Conservation (phyloP, 2,113 vertebrate species). For the Rhinoptilus africanus region DNA sequence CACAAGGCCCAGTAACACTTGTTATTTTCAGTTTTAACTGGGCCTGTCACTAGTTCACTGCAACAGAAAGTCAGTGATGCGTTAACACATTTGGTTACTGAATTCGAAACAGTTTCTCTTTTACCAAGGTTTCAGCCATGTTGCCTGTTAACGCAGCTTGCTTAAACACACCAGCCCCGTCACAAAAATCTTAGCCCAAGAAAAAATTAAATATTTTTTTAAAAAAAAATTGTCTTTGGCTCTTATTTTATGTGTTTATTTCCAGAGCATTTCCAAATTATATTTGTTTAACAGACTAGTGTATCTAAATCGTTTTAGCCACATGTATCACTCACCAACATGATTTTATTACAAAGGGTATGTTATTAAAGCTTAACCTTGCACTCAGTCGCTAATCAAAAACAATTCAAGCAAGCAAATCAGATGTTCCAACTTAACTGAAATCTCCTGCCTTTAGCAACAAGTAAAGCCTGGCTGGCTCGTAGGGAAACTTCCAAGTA, state of each 20-base stretch:
- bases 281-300: background rate
- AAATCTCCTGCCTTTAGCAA: conserved; percentile 15
- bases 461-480: background rate
- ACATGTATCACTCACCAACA: conserved; percentile 21
- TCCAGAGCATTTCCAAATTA: background rate
- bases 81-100: background rate
- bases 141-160: background rate
- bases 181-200: background rate
- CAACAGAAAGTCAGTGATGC: conserved; percentile 22
- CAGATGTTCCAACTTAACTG: conserved; percentile 15
- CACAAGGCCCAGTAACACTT: background rate
- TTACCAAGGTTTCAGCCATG: background rate
- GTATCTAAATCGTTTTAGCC: conserved; percentile 21
- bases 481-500: background rate
- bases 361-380: conserved; percentile 48
- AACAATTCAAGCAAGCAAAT: conserved; percentile 20
- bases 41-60: background rate
- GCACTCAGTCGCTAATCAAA: conserved; percentile 41
- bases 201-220: background rate
- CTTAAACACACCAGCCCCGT: background rate
- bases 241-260: conserved; percentile 1
- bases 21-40: background rate
- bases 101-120: conserved; percentile 30
- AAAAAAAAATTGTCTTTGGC: background rate
- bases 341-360: background rate